phyloP scores from a whole-genome alignment of 2,797 vertebrate genomes.

The Liasis olivaceus region DNA sequence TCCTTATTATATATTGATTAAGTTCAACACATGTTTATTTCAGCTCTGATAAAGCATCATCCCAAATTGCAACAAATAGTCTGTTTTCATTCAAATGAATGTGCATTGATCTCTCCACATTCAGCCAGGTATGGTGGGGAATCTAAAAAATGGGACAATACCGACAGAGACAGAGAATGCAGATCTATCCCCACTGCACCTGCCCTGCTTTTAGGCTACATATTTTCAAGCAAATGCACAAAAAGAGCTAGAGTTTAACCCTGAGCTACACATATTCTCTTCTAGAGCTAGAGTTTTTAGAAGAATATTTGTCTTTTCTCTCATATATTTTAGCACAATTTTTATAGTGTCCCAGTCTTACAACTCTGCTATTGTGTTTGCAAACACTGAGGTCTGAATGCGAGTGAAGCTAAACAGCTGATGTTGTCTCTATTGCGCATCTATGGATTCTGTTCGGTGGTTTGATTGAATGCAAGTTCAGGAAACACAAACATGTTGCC shows the following conservation, averaged over 20 bases:
- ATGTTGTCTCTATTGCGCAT: not conserved
- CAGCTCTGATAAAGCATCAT: not conserved
- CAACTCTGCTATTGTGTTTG: not conserved
- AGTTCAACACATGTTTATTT: not conserved
- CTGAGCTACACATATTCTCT: too few species aligned
- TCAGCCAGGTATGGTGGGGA: not conserved
- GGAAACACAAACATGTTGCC: not conserved
- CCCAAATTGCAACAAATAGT: not conserved
- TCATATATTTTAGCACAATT: not conserved
- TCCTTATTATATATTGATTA: not conserved
- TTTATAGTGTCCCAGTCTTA: not conserved
- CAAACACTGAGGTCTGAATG: not conserved
- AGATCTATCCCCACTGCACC: not conserved
- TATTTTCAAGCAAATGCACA: not conserved
- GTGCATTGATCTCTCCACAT: not conserved
- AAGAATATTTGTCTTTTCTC: not conserved
- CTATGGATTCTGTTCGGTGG: not conserved
- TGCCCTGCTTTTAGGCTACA: not conserved
- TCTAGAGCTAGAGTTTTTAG: not conserved
- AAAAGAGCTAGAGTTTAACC: not conserved
- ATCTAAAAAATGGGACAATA: not conserved
- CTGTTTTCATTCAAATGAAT: not conserved
- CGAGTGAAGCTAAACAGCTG: not conserved
- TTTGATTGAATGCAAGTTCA: not conserved
- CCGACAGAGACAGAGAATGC: not conserved